phyloP scores from a whole-genome alignment of 2,797 vertebrate genomes.

The Emys orbicularis region DNA sequence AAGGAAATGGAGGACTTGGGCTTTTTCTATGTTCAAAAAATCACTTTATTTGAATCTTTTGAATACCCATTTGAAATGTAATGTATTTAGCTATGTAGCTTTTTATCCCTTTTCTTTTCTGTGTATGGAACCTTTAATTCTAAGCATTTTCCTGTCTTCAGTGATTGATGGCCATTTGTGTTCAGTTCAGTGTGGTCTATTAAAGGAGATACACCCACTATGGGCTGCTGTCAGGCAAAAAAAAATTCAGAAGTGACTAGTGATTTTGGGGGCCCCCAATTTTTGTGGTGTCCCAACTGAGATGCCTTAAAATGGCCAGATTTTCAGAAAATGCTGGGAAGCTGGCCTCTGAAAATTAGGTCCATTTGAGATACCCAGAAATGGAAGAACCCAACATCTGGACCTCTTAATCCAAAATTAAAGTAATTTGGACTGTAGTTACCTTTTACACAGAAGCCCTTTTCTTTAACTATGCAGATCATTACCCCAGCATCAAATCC shows the following conservation, averaged over 20 bases:
- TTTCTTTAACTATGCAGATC: background rate
- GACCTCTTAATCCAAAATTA: fast-evolving
- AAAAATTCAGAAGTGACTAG: background rate
- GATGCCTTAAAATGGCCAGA: background rate
- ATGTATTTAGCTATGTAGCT: background rate
- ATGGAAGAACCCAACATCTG: background rate
- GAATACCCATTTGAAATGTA: background rate
- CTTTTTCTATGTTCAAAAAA: background rate
- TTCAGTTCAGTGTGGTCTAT: background rate
- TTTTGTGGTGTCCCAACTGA: background rate
- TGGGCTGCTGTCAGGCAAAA: background rate
- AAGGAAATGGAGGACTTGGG: background rate
- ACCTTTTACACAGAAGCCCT: background rate
- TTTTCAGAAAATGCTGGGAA: background rate
- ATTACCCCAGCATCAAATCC: background rate
- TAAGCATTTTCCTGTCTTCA: background rate
- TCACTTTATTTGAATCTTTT: background rate
- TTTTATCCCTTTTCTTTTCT: background rate
- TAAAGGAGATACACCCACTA: background rate
- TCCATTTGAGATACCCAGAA: background rate
- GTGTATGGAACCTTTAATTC: background rate
- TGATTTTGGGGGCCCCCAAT: background rate
- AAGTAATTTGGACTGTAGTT: background rate
- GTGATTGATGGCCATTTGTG: background rate
- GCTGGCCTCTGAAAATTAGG: background rate